Base-by-base conservation (phyloP, 2,797 vertebrate genomes). In the Calcarius lapponicus region DNA sequence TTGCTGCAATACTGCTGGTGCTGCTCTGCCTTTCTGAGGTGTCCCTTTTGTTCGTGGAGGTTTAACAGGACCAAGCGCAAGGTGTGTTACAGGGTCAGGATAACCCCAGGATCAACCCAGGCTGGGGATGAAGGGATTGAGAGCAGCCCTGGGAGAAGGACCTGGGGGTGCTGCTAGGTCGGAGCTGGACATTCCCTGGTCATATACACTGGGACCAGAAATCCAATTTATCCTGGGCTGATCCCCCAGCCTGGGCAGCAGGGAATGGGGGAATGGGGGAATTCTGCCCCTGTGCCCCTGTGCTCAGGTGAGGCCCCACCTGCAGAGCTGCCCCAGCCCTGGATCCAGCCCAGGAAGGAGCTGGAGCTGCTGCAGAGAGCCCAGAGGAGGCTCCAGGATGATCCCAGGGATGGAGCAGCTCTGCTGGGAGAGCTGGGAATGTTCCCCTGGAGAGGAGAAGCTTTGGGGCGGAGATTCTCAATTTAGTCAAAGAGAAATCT, bases 11-110 rank as follows among this genome's bases (percentile, higher is more conserved):
- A 7, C 22, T 34, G n/a, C 6, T 34, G 56, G 5, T 57, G 56
- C 7, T 25, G n/a, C 56, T 57, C 9, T 34, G 56, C 56, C 56
- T 25, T 34, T 24, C n/a, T 57, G 56, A 57, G n/a, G n/a, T 8
- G 56, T 34, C 56, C 7, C 56, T 7, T 34, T 34, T 57, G 22
- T 17, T 16, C 7, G 7, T 57, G 54, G 17, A 36, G 47, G 38
- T 36, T 45, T 36, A 15, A 62, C 21, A 18, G 21, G 11, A 11
- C 17, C 66, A 31, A 20, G n/a, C 10, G 11, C 22, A 21, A 18
- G 28, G 42, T 32, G 40, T 4, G 28, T 3, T 17, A 2, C 18
- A 0, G 18, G 4, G 5, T 9, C 2, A 3, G 64, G 64, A 6
- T 2, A 40, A 22, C 8, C 15, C 28, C 0, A 1, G 78, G 43